Evolutionary conservation across 2,113 vertebrate species (phyloP).

Genomic region (Sander vitreus): DNA sequence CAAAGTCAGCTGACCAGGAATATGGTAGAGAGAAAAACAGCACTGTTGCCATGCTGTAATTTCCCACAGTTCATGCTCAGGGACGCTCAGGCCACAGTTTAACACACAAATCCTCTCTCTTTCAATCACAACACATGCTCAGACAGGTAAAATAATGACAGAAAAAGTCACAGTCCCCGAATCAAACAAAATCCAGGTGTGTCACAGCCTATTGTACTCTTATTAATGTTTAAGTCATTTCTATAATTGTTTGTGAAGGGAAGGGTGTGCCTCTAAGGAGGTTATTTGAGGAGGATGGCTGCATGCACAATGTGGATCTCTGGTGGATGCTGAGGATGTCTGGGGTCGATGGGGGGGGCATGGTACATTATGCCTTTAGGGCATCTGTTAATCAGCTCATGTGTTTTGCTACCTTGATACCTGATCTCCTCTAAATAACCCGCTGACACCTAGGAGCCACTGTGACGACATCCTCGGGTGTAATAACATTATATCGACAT

Average conservation of each 20-base stretch:
- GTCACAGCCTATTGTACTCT: not conserved
- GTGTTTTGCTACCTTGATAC: slow-evolving; percentile 7
- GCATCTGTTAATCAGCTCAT: slow-evolving; percentile 1
- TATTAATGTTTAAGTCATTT: not conserved
- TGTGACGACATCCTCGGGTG: not conserved
- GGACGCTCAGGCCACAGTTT: not conserved
- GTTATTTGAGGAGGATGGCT: not conserved
- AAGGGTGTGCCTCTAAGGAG: slow-evolving; percentile 24
- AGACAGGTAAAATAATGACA: not conserved
- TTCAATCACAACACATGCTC: slow-evolving; percentile 15
- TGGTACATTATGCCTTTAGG: not conserved
- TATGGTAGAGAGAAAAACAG: not conserved
- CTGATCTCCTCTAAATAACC: slow-evolving; percentile 5
- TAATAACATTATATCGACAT: slow-evolving; percentile 12
- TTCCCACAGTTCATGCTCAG: slow-evolving; percentile 1
- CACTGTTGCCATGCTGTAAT: not conserved
- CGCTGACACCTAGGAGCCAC: slow-evolving; percentile 20
- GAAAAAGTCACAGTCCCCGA: not conserved
- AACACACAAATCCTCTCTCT: slow-evolving; percentile 2
- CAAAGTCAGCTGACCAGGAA: not conserved
- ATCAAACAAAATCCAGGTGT: slow-evolving; percentile 24
- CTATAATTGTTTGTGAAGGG: not conserved
- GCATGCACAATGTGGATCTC: slow-evolving; percentile 12
- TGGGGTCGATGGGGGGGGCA: not conserved
- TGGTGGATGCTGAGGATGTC: slow-evolving; percentile 36